Percentiles rank a stretch among this genome's conserved stretches.
These are phyloP conservation scores for Uropsilus gracilis DNA, from an alignment of 2,113 vertebrate species.

Conservation along the genomic window DNA sequence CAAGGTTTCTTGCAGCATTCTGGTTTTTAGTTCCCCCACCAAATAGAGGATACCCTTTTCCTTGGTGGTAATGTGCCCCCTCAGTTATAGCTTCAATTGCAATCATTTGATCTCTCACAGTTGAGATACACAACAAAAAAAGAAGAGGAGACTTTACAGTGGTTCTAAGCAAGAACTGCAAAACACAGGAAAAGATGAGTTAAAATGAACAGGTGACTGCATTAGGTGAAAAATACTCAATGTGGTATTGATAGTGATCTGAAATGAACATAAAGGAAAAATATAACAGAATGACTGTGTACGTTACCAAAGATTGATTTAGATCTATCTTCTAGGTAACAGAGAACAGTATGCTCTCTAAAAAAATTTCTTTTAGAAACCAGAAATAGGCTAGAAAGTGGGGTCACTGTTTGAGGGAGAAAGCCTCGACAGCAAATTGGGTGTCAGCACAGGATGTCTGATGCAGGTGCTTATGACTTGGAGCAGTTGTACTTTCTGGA, in stretches of 20 bases:
- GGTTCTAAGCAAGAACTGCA: background rate
- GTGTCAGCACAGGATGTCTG: background rate
- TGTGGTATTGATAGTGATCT: background rate
- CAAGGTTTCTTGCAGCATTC: background rate
- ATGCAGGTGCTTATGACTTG: background rate
- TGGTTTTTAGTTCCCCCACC: background rate
- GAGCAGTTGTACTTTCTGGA: background rate
- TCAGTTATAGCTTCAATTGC: background rate
- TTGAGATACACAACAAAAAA: background rate
- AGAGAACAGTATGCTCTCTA: background rate
- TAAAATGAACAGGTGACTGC: background rate
- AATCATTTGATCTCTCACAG: background rate
- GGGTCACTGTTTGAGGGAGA: background rate
- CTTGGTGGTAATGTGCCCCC: background rate
- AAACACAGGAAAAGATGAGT: background rate
- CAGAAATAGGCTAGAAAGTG: background rate
- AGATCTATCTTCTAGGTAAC: background rate
- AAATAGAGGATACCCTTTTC: background rate
- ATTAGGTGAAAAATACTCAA: background rate
- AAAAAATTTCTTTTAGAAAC: background rate
- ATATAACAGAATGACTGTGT: background rate
- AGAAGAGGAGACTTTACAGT: background rate
- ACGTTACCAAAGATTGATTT: background rate
- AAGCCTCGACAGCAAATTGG: background rate
- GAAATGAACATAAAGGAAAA: slow-evolving; percentile 8